Conservation (phyloP, 1,140 invertebrate species). For the Zaprionus tsacasi region DNA sequence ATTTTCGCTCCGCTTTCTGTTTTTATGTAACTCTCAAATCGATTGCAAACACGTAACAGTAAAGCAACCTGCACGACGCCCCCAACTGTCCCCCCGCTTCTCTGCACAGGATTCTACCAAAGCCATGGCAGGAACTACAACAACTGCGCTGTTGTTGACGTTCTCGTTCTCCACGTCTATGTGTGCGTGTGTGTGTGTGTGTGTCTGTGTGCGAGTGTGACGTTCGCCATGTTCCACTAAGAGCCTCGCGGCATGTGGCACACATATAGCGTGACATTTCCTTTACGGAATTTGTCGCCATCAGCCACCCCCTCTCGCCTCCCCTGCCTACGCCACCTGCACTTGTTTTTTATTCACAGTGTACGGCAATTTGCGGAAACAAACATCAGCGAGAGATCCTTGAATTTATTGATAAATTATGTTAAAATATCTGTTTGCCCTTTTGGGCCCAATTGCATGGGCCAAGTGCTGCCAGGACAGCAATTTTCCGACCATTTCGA, state of each 20-base stretch:
- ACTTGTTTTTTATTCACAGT: constrained; percentile 45
- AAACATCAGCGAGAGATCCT: constrained; percentile 28
- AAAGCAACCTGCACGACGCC: constrained; percentile 59
- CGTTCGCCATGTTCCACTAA: constrained; percentile 43
- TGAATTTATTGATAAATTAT: constrained; percentile 72
- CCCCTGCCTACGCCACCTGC: neutral
- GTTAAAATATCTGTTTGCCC: constrained; percentile 44
- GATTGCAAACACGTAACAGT: constrained; percentile 81
- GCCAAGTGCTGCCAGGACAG: constrained; percentile 27
- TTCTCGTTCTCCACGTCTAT: constrained; percentile 19
- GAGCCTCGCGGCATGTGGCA: constrained; percentile 37
- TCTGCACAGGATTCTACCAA: constrained; percentile 2
- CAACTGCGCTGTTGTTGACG: constrained; percentile 40
- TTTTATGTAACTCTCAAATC: constrained; percentile 83
- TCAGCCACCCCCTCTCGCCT: constrained; percentile 7
- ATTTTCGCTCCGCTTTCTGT: constrained; percentile 36
- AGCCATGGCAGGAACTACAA: constrained; percentile 37
- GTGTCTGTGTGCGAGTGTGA: constrained; percentile 33
- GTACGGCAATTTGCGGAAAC: constrained; percentile 56
- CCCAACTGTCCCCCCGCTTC: neutral
- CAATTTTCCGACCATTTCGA: constrained; percentile 15
- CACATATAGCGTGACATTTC: constrained; percentile 78
- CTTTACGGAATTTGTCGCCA: constrained; percentile 73
- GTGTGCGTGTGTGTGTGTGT: constrained; percentile 24
- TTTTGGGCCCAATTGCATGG: constrained; percentile 24